Conservation (phyloP, 2,888 invertebrate genomes). For the Acanthopleura granulata region DNA sequence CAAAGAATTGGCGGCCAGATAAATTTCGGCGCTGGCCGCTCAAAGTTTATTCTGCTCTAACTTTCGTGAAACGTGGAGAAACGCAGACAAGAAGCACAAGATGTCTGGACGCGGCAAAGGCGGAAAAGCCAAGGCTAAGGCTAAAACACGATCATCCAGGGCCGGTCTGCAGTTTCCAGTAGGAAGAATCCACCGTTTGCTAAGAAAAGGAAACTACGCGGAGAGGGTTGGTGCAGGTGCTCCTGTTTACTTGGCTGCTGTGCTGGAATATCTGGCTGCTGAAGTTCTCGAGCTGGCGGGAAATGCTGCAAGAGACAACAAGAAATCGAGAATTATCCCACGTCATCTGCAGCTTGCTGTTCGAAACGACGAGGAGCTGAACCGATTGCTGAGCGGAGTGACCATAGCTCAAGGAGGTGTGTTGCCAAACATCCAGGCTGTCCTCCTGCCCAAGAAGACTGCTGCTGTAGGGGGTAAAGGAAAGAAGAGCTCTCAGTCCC, state of each 20-base stretch:
- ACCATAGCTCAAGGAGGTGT: slow-evolving; percentile 89
- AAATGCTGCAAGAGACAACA: slow-evolving; percentile 73
- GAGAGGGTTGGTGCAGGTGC: slow-evolving; percentile 64
- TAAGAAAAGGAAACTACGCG: slow-evolving; percentile 66
- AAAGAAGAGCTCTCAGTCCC: slow-evolving; percentile 16
- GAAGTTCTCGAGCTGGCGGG: slow-evolving; percentile 73
- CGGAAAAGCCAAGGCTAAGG: slow-evolving; percentile 60
- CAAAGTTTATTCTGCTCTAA: too few species aligned
- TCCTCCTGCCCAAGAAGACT: slow-evolving; percentile 82
- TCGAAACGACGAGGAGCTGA: slow-evolving; percentile 84
- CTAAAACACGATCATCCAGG: slow-evolving; percentile 57
- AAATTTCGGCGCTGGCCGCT: too few species aligned
- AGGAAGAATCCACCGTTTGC: slow-evolving; percentile 63
- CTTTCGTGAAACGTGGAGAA: too few species aligned
- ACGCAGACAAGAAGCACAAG: neutral
- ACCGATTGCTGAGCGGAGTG: slow-evolving; percentile 80
- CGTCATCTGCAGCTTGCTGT: slow-evolving; percentile 84
- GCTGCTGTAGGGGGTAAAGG: neutral
- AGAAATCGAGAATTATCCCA: slow-evolving; percentile 79
- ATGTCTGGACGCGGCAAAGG: slow-evolving; percentile 68
- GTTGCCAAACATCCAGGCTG: slow-evolving; percentile 82
- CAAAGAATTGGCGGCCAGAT: neutral
- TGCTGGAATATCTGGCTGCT: slow-evolving; percentile 73
- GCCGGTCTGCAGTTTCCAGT: slow-evolving; percentile 66
- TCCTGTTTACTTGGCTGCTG: slow-evolving; percentile 63